These are phyloP conservation scores for Rhyzopertha dominica DNA, from an alignment of 1,140 invertebrate species.

Conservation along the genomic window DNA sequence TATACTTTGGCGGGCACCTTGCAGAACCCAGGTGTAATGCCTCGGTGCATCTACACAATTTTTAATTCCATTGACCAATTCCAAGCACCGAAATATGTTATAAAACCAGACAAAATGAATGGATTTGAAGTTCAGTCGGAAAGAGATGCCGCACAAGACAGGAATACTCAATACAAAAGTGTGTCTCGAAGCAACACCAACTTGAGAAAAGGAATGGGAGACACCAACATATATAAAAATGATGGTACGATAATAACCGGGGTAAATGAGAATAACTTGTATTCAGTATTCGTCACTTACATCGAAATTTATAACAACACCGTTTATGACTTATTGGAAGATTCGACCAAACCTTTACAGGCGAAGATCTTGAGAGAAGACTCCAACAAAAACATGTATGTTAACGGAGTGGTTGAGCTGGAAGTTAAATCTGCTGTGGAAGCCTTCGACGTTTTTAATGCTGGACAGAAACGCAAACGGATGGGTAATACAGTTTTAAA, in stretches of 20 bases:
- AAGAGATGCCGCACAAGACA: constrained; percentile 78
- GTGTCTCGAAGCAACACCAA: neutral
- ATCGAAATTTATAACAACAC: constrained; percentile 98
- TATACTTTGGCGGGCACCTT: constrained; percentile 86
- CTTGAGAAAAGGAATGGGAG: constrained; percentile 2
- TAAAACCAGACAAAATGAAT: constrained; percentile 91
- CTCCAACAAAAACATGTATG: constrained; percentile 79
- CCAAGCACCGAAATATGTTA: constrained; percentile 78
- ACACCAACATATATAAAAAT: constrained; percentile 32
- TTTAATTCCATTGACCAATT: constrained; percentile 83
- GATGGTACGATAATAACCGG: constrained; percentile 49
- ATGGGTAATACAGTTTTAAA: constrained; percentile 88
- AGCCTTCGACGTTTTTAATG: constrained; percentile 79
- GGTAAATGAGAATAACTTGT: constrained; percentile 76
- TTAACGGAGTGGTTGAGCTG: constrained; percentile 81
- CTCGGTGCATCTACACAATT: constrained; percentile 82
- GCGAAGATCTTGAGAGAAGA: constrained; percentile 75
- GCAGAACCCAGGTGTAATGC: constrained; percentile 79
- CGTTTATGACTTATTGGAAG: constrained; percentile 92
- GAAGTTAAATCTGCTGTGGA: constrained; percentile 89
- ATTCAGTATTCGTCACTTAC: constrained; percentile 92
- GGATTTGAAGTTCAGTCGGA: constrained; percentile 87
- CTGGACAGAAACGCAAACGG: constrained; percentile 76
- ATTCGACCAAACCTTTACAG: constrained; percentile 51
- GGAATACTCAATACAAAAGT: constrained; percentile 6